Conservation (phyloP, 2,797 vertebrate species). For the Acanthis flammea region DNA sequence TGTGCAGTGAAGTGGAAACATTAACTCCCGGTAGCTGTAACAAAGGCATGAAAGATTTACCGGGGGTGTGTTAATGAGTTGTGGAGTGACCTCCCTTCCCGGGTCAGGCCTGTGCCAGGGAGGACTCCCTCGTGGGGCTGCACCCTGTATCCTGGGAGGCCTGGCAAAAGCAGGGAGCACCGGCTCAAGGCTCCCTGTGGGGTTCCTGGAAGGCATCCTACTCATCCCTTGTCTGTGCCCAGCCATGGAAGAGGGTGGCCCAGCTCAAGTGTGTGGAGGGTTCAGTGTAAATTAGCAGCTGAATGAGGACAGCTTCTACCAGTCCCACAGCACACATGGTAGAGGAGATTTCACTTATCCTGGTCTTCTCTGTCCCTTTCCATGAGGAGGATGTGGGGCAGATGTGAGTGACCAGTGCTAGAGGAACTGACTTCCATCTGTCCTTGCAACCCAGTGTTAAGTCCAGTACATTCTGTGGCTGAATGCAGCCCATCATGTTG, state of each 20-base stretch:
- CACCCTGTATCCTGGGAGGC: accelerated
- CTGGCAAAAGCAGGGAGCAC: not conserved
- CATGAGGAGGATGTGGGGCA: not conserved
- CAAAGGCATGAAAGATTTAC: not conserved
- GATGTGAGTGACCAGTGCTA: not conserved
- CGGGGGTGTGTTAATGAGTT: not conserved
- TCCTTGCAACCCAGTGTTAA: not conserved
- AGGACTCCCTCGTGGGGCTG: accelerated
- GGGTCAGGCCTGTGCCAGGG: not conserved
- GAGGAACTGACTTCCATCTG: not conserved
- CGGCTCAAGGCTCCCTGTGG: accelerated
- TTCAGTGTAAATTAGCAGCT: not conserved
- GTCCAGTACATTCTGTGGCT: not conserved
- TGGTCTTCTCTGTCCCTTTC: not conserved
- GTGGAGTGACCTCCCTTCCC: not conserved
- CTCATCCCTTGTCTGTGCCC: not conserved
- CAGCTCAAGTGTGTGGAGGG: not conserved
- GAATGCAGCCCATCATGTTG: not conserved
- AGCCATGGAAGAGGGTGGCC: not conserved
- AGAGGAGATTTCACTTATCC: not conserved
- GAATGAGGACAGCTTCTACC: not conserved
- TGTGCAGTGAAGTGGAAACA: not conserved
- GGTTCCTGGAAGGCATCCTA: accelerated
- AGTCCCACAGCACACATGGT: not conserved
- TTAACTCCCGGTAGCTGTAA: not conserved